Conservation (phyloP, 64 coral and sea anemone genomes). For the Orbicella faveolata region DNA sequence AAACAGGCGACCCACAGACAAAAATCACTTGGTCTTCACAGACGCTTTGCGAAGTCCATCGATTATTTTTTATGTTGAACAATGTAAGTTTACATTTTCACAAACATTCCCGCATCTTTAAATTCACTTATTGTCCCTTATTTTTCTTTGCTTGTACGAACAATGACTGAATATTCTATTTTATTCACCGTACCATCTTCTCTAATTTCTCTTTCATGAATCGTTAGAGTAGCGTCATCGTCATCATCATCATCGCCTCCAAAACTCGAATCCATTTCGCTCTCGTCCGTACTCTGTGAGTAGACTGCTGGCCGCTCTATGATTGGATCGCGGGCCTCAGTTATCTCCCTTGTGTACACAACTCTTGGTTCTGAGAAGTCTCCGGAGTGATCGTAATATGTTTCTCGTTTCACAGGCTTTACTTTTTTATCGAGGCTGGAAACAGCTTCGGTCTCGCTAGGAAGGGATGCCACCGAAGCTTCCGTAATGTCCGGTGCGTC, state of each 20-base stretch:
- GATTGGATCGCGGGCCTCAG: constrained; percentile 42
- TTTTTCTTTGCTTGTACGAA: too few species aligned
- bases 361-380: constrained; percentile 52
- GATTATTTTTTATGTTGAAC: too few species aligned
- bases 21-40: too few species aligned
- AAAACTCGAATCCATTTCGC: constrained; percentile 85
- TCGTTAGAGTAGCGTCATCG: constrained; percentile 61
- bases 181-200: constrained; percentile 71
- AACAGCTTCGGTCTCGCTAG: constrained; percentile 50
- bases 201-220: constrained; percentile 85
- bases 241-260: constrained; percentile 66
- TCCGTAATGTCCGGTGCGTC: background rate
- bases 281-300: constrained; percentile 52
- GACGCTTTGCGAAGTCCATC: too few species aligned
- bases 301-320: constrained; percentile 86
- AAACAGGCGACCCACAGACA: too few species aligned
- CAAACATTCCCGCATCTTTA: too few species aligned
- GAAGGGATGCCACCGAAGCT: constrained; percentile 34
- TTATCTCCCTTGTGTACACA: constrained; percentile 67
- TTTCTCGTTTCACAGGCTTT: constrained; percentile 19
- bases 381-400: background rate
- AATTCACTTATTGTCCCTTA: too few species aligned
- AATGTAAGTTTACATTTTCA: too few species aligned
- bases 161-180: too few species aligned
- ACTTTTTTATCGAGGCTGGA: background rate